Percentiles rank a stretch among this genome's conserved stretches.
phyloP scores from a whole-genome alignment of 2,113 vertebrate species.

The Otus sunia region DNA sequence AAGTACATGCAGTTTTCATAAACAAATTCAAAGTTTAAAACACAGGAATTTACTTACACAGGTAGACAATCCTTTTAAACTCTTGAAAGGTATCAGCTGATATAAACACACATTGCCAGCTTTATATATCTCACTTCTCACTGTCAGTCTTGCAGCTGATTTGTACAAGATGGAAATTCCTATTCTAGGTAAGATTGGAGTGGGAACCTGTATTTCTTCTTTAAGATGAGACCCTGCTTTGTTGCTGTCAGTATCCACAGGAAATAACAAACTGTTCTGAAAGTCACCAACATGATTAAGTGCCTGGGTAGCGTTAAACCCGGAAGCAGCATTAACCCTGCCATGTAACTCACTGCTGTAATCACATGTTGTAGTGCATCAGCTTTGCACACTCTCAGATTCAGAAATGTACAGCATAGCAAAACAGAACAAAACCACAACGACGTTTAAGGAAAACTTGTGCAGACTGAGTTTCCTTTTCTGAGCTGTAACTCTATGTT shows the following conservation, averaged over 20 bases:
- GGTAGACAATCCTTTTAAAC: not conserved
- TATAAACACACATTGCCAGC: not conserved
- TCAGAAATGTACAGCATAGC: rapidly evolving
- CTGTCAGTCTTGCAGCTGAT: not conserved
- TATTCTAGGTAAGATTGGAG: not conserved
- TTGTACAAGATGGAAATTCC: conserved; percentile 37
- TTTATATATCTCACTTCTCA: conserved; percentile 15
- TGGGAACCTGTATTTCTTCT: conserved; percentile 48
- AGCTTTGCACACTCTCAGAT: not conserved
- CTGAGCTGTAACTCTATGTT: not conserved
- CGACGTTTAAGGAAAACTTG: not conserved
- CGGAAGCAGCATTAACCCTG: not conserved
- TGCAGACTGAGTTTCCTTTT: not conserved
- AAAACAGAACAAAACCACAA: not conserved
- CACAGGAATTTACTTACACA: conserved; percentile 42
- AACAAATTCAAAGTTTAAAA: not conserved
- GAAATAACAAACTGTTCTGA: conserved; percentile 15
- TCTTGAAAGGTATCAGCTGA: not conserved
- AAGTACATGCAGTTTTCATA: not conserved
- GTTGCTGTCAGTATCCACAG: not conserved
- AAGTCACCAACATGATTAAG: not conserved
- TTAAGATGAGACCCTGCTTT: not conserved
- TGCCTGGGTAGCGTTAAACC: not conserved
- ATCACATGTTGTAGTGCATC: not conserved
- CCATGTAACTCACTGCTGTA: not conserved